These are phyloP conservation scores for Tenthredo notha DNA, from an alignment of 2,888 invertebrate genomes.

Conservation along the genomic window DNA sequence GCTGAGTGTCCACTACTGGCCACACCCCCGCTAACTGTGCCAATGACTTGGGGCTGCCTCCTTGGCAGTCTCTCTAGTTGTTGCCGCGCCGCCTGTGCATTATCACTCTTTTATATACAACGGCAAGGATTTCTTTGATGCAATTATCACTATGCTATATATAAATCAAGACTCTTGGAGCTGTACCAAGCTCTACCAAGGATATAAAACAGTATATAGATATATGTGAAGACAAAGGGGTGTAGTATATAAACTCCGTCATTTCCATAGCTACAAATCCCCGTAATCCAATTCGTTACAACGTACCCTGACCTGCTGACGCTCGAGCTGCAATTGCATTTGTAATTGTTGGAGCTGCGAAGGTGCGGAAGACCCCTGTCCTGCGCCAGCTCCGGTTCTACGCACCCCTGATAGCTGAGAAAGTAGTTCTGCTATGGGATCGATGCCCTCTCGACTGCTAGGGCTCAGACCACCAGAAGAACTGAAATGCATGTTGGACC, in stretches of 20 bases:
- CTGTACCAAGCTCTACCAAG: slow-evolving; percentile 14
- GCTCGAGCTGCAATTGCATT: slow-evolving; percentile 95
- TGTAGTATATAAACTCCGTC: background rate
- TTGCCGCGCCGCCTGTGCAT: slow-evolving; percentile 88
- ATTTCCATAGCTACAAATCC: background rate
- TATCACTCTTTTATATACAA: slow-evolving; percentile 51
- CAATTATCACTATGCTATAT: background rate
- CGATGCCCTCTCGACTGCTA: slow-evolving; percentile 95
- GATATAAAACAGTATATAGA: no score
- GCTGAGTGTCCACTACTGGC: slow-evolving; percentile 71
- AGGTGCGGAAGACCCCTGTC: slow-evolving; percentile 82
- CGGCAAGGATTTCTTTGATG: background rate
- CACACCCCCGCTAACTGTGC: slow-evolving; percentile 78
- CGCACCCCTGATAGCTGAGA: slow-evolving; percentile 97
- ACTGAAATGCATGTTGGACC: slow-evolving; percentile 96
- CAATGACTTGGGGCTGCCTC: slow-evolving; percentile 85
- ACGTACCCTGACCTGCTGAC: slow-evolving; percentile 88
- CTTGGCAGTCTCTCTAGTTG: slow-evolving; percentile 94
- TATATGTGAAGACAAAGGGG: background rate
- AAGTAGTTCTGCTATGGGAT: slow-evolving; percentile 97
- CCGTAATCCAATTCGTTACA: background rate
- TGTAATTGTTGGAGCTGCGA: slow-evolving; percentile 95
- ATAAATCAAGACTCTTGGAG: slow-evolving; percentile 24
- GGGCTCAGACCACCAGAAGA: slow-evolving; percentile 93
- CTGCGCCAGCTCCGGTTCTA: slow-evolving; percentile 82